Evolutionary conservation across 2,888 invertebrate genomes (phyloP).

Genomic region (Ennomos fuscantarius): DNA sequence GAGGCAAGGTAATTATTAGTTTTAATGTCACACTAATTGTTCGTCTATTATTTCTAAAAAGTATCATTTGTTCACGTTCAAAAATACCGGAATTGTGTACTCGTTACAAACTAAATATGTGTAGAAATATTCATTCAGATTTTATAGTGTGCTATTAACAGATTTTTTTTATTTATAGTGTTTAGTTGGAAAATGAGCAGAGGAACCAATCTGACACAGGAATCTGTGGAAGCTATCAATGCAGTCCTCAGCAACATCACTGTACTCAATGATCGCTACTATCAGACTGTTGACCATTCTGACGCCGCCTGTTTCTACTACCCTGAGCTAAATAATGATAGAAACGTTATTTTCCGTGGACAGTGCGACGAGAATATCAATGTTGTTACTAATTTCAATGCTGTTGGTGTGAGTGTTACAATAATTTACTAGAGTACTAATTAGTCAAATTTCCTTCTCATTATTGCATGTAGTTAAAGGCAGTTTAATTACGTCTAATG

Average conservation of each 20-base stretch:
- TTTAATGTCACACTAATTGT: constrained; percentile 66
- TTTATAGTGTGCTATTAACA: no score
- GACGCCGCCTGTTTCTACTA: constrained; percentile 55
- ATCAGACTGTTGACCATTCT: constrained; percentile 42
- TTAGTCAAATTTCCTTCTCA: no score
- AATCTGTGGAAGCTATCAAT: constrained; percentile 38
- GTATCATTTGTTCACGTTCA: no score
- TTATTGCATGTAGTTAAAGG: no score
- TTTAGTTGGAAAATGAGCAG: constrained; percentile 67
- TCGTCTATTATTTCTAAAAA: neutral
- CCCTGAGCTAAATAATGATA: constrained; percentile 39
- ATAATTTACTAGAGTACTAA: no score
- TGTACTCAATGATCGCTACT: constrained; percentile 51
- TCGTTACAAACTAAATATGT: no score
- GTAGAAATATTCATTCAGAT: no score
- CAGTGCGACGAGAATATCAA: constrained; percentile 63
- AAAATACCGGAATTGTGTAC: no score
- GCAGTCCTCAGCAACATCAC: constrained; percentile 33
- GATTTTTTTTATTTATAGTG: constrained; percentile 33
- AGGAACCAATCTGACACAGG: constrained; percentile 31
- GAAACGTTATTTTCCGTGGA: constrained; percentile 48
- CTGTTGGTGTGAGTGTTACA: constrained; percentile 45
- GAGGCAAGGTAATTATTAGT: constrained; percentile 41
- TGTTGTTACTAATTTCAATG: constrained; percentile 51
- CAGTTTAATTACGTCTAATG: no score